Evolutionary conservation across 1,140 invertebrate genomes (phyloP), one percentile per base, ranked within the genome.

Genomic region (Hormaphis cornu): DNA sequence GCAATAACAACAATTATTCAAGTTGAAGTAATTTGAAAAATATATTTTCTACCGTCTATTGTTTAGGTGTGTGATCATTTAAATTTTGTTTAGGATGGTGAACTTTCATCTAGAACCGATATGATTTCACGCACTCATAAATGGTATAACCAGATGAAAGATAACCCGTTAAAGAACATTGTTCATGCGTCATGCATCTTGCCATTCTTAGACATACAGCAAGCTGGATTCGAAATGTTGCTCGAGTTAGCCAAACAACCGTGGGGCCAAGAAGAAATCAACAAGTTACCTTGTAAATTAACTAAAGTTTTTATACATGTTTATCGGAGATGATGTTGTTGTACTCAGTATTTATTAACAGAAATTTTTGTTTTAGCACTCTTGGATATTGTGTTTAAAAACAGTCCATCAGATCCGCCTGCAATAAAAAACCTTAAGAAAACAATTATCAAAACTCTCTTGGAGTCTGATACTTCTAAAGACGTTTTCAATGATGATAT

Each of bases 211-310:
- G 85, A 87, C 69, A 76, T 87, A 16, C 78, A 82, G 69, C 72
- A 80, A 42, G 80, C 82, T 4, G 81, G 82, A 30, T 74, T 86
- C 3, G 75, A 80, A 28, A 74, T 86, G 26, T 74, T 87, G 7
- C 71, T 74, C 8, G 78, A 79, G 6, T 59, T 88, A 8, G 79
- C 83, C 1, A 74, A 74, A 6, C 82, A 84, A 74, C 74, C 75
- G 12, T 88, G 87, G 87, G 85, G 85, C 6, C 86, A 87, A 76
- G 79, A 82, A 70, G 77, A 80, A 48, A 83, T 87, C 69, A 81
- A 80, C 70, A 76, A 77, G 72, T 75, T 78, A 69, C 79, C 84
- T 44, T 82, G 81, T 83, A 76, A 69, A 71, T 63, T n/a, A 52
- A 28, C 18, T 53, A 56, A 56, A 56, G 7, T n/a, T 58, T 16